Evolutionary conservation across 2,888 invertebrate species (phyloP).

Genomic region (Steinernema carpocapsae): DNA sequence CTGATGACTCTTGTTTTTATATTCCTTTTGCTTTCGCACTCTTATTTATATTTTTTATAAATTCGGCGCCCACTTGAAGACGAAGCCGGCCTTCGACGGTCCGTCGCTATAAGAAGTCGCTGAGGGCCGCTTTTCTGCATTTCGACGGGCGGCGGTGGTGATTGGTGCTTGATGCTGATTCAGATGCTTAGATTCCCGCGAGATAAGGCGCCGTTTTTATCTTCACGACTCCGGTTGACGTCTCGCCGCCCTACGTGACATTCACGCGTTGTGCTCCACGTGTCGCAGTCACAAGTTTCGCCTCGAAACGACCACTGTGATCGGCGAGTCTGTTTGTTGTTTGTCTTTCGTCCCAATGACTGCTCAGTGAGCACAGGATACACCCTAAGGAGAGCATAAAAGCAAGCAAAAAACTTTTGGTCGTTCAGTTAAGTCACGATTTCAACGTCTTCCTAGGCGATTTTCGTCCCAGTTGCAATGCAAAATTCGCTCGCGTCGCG

Average conservation of each 20-base stretch:
- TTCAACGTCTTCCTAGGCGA: too few species aligned
- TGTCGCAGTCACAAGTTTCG: neutral
- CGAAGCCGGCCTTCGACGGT: neutral
- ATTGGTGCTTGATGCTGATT: neutral
- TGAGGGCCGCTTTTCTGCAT: neutral
- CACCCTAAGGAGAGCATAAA: neutral
- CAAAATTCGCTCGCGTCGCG: too few species aligned
- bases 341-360: neutral
- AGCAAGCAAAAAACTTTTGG: too few species aligned
- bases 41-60: slow-evolving; percentile 16
- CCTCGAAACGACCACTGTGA: neutral
- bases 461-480: too few species aligned
- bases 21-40: neutral
- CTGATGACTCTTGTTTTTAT: slow-evolving; percentile 26
- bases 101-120: neutral
- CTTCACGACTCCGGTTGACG: slow-evolving; percentile 10
- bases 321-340: neutral
- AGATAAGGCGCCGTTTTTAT: neutral
- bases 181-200: neutral
- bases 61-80: neutral
- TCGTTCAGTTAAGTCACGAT: too few species aligned
- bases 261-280: slow-evolving; percentile 17
- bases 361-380: neutral
- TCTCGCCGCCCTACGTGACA: slow-evolving; percentile 36
- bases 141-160: slow-evolving; percentile 4